phyloP scores from a whole-genome alignment of 2,797 vertebrate species.

The Arnoldichthys spilopterus region DNA sequence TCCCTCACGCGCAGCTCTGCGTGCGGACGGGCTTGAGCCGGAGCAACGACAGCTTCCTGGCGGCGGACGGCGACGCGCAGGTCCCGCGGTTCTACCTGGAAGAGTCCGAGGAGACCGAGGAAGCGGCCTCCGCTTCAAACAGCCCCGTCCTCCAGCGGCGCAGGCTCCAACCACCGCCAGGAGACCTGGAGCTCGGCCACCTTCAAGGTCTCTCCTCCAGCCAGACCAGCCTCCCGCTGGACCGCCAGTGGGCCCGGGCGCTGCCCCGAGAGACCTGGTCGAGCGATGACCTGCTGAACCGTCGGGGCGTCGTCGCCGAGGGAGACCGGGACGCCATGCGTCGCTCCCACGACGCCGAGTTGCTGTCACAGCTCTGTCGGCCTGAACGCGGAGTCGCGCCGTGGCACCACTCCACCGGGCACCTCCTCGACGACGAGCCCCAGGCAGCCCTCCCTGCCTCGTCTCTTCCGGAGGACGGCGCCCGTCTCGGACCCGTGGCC shows the following conservation, averaged over 20 bases:
- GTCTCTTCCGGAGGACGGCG: background rate
- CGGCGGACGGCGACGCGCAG: background rate
- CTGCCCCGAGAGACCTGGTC: slow-evolving; percentile 40
- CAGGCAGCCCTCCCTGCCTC: background rate
- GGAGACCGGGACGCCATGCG: slow-evolving; percentile 60
- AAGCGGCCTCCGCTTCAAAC: background rate
- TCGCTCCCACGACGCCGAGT: slow-evolving; percentile 66
- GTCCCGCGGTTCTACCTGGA: slow-evolving; percentile 76
- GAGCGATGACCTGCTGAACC: slow-evolving; percentile 57
- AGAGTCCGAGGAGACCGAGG: slow-evolving; percentile 18
- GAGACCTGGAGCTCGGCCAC: background rate
- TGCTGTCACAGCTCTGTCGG: slow-evolving; percentile 48
- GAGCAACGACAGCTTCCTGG: slow-evolving; percentile 45
- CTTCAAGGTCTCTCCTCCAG: slow-evolving; percentile 54
- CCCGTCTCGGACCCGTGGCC: background rate
- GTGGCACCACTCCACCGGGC: slow-evolving; percentile 64
- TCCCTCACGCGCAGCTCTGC: background rate
- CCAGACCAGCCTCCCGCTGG: slow-evolving; percentile 54
- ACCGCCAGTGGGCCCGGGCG: slow-evolving; percentile 41
- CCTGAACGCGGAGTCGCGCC: background rate
- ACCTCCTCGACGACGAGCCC: slow-evolving; percentile 48
- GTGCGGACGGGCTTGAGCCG: slow-evolving; percentile 29
- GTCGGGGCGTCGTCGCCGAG: slow-evolving; percentile 46
- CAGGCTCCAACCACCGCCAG: slow-evolving; percentile 41
- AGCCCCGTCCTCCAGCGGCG: slow-evolving; percentile 8